phyloP scores from a whole-genome alignment of 2,113 vertebrate genomes.

The Carassius auratus region DNA sequence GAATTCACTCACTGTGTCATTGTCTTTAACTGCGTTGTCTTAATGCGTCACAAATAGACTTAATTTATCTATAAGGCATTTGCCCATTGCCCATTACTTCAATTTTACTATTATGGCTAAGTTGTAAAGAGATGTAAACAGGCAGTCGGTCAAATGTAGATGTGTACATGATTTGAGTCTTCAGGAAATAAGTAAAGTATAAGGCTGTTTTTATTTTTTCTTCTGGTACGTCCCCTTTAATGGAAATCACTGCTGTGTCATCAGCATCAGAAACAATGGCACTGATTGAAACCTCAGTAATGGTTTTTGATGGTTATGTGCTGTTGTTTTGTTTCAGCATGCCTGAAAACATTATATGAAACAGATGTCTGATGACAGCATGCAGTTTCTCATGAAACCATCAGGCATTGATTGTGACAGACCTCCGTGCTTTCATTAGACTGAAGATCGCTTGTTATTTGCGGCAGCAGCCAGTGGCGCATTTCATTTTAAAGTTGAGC shows the following conservation, averaged over 20 bases:
- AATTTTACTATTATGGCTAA: neutral
- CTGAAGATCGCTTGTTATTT: conserved; percentile 3
- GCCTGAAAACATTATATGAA: neutral
- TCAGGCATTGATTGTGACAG: conserved; percentile 3
- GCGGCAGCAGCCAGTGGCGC: neutral
- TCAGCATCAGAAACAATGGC: neutral
- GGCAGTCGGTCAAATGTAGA: neutral
- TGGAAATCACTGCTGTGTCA: neutral
- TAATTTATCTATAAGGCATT: too few species aligned
- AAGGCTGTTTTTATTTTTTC: neutral
- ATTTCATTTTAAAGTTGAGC: neutral
- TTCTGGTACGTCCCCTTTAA: neutral
- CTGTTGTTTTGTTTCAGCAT: conserved; percentile 7
- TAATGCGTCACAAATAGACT: too few species aligned
- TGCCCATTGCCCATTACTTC: neutral
- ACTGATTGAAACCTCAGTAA: neutral
- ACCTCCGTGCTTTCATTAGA: neutral
- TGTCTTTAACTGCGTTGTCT: too few species aligned
- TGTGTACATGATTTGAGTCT: too few species aligned
- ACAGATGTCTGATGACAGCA: conserved; percentile 11
- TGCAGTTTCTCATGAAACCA: neutral
- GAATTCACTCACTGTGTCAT: too few species aligned
- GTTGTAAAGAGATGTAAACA: neutral
- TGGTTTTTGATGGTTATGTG: neutral
- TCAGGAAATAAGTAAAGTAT: neutral